Conservation (phyloP, 1,140 invertebrate genomes). For the Brachionus calyciflorus region DNA sequence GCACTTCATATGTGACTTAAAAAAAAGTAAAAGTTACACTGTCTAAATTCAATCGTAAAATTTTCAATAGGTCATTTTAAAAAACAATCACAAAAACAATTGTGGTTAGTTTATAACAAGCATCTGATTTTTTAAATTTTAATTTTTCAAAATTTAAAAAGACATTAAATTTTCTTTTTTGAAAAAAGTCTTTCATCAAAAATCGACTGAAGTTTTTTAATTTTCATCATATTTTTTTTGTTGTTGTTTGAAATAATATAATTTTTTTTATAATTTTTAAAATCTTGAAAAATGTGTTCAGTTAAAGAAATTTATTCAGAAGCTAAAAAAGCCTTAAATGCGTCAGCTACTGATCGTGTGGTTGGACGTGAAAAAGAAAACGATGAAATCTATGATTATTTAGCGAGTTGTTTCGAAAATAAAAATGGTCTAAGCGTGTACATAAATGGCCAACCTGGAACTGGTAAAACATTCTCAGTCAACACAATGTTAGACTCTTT, state of each 20-base stretch:
- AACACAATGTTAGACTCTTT: constrained; percentile 68
- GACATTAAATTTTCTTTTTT: no score
- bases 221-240: no score
- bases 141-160: no score
- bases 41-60: no score
- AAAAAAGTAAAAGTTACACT: no score
- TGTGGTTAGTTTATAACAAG: no score
- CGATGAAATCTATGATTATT: constrained; percentile 68
- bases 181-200: no score
- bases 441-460: constrained; percentile 89
- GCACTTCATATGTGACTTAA: no score
- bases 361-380: constrained; percentile 77
- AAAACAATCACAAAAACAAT: no score
- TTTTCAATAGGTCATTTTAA: no score
- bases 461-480: constrained; percentile 87
- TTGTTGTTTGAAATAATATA: neutral
- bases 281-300: neutral
- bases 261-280: neutral
- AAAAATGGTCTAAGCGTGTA: constrained; percentile 77
- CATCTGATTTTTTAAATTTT: no score
- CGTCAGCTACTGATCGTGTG: constrained; percentile 67
- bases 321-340: constrained; percentile 68
- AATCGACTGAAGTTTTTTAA: no score
- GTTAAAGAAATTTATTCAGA: constrained; percentile 51
- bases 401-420: constrained; percentile 68